Conservation (phyloP, 1,140 invertebrate species). For the Tetragonula clypearis region DNA sequence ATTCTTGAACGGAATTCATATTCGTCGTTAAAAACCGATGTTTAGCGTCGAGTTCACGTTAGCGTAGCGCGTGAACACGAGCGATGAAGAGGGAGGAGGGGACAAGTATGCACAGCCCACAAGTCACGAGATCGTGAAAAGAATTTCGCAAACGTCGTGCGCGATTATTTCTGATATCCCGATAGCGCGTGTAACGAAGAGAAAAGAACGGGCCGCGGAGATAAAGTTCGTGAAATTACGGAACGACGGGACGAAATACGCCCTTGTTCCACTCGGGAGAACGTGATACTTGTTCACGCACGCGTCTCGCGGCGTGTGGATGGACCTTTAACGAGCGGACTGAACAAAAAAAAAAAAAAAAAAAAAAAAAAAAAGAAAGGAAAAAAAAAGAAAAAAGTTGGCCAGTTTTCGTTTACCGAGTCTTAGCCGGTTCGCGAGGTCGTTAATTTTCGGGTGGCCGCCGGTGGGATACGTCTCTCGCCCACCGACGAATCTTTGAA, state of each 20-base stretch:
- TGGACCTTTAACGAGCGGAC: slow-evolving; percentile 62
- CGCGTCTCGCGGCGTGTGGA: slow-evolving; percentile 41
- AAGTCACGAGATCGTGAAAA: neutral
- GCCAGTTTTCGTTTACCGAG: slow-evolving; percentile 71
- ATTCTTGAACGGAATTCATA: neutral
- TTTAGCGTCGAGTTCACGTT: neutral
- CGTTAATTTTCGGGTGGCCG: slow-evolving; percentile 71
- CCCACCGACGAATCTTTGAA: slow-evolving; percentile 63
- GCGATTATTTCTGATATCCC: too few species aligned
- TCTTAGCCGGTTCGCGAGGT: slow-evolving; percentile 69
- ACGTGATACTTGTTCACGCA: slow-evolving; percentile 41
- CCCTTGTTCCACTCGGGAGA: slow-evolving; percentile 23
- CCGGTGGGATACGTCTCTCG: slow-evolving; percentile 57
- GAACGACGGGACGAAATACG: slow-evolving; percentile 39
- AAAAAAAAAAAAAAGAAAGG: too few species aligned
- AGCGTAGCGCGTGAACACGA: too few species aligned
- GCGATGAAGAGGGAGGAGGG: too few species aligned
- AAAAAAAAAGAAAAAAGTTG: slow-evolving; percentile 33
- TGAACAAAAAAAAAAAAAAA: slow-evolving; percentile 42
- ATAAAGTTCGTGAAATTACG: slow-evolving; percentile 37
- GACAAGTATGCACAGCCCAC: too few species aligned
- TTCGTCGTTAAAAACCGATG: neutral
- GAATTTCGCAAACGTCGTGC: neutral
- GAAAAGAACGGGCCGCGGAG: too few species aligned
- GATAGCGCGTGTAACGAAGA: neutral